Evolutionary conservation across 2,888 invertebrate genomes (phyloP).

Genomic region (Enoplolaimus lenunculus): DNA sequence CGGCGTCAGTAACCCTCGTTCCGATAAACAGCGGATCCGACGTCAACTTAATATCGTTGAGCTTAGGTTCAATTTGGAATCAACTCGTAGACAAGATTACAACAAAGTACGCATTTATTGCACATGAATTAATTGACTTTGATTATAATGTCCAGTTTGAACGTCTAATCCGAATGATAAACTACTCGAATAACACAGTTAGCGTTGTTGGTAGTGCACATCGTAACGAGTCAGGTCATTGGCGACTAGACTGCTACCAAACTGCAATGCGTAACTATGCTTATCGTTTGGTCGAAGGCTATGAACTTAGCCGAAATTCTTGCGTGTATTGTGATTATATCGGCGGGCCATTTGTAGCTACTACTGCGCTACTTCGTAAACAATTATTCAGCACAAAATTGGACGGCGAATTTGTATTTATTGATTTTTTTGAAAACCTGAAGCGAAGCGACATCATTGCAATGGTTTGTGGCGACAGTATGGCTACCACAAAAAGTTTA

Average conservation of each 20-base stretch:
- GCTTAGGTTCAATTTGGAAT: too few relatives aligned
- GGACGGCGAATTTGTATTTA: constrained; percentile 4
- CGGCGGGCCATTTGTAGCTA: constrained; percentile 4
- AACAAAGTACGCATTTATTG: too few relatives aligned
- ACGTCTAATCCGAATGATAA: constrained; percentile 6
- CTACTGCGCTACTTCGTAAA: not conserved
- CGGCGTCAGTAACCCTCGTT: too few relatives aligned
- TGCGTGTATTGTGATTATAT: constrained; percentile 18
- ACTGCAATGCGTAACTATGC: constrained; percentile 11
- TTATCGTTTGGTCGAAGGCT: constrained; percentile 17
- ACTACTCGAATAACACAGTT: not conserved
- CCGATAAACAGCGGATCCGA: too few relatives aligned
- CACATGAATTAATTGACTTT: too few relatives aligned
- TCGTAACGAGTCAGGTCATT: constrained; percentile 1
- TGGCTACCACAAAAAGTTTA: too few relatives aligned
- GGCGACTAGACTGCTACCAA: constrained; percentile 10
- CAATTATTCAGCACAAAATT: not conserved
- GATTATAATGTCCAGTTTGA: not conserved
- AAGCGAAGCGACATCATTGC: too few relatives aligned
- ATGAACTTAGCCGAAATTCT: constrained; percentile 17
- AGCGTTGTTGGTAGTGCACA: constrained; percentile 9
- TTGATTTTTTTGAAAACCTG: constrained; percentile 15
- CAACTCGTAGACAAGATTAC: too few relatives aligned
- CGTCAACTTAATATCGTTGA: too few relatives aligned
- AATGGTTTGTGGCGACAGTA: too few relatives aligned